These are phyloP conservation scores for Micromussa lordhowensis DNA, from an alignment of 92 coral and sea anemone species.

Conservation along the genomic window DNA sequence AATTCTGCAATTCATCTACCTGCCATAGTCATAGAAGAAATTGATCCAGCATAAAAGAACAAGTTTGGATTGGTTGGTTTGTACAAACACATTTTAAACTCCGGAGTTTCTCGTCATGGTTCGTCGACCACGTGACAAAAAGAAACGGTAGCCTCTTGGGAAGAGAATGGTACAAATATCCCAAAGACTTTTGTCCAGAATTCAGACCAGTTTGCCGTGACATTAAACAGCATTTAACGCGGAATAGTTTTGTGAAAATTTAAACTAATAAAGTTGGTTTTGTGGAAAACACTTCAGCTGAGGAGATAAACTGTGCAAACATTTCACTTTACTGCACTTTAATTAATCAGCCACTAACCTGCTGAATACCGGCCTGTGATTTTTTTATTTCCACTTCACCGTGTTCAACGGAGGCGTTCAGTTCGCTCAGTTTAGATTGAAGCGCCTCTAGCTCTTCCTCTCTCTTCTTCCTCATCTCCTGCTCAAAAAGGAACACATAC, in stretches of 20 bases:
- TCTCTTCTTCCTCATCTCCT: conserved; percentile 94
- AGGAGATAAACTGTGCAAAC: neutral
- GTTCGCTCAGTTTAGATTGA: conserved; percentile 80
- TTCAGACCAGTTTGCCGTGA: too few species aligned
- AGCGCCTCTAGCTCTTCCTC: conserved; percentile 91
- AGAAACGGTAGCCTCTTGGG: too few species aligned
- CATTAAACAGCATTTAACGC: too few species aligned
- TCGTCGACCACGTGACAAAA: too few species aligned
- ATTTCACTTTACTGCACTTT: neutral
- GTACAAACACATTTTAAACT: too few species aligned
- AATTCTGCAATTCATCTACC: too few species aligned
- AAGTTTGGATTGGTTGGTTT: too few species aligned
- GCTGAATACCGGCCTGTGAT: conserved; percentile 84
- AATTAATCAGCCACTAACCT: conserved; percentile 55
- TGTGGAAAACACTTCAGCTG: neutral
- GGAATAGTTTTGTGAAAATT: neutral
- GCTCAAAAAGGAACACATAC: neutral
- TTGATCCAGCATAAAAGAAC: too few species aligned
- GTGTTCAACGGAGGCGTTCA: conserved; percentile 74
- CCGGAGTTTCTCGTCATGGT: too few species aligned
- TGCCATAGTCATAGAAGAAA: too few species aligned
- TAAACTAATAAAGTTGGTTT: neutral
- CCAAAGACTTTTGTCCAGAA: too few species aligned
- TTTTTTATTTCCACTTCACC: conserved; percentile 80
- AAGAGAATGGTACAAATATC: too few species aligned